Conservation (phyloP, 2,797 vertebrate genomes). For the Betta splendens region DNA sequence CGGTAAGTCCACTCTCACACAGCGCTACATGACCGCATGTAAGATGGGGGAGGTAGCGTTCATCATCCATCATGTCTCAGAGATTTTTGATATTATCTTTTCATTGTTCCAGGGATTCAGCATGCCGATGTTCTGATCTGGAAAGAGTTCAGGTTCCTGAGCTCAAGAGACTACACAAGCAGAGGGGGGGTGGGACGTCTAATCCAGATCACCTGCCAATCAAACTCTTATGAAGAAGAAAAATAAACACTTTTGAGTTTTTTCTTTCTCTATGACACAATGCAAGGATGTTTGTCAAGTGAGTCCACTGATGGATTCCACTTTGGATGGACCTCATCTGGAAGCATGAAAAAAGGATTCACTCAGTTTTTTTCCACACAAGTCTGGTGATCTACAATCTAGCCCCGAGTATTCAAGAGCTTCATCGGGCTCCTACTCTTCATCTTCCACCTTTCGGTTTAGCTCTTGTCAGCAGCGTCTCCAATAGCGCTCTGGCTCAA, state of each 20-base stretch:
- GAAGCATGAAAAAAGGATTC: constrained; percentile 17
- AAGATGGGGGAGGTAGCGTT: not conserved
- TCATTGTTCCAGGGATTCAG: constrained; percentile 88
- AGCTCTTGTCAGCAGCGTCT: constrained; percentile 53
- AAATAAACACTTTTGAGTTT: constrained; percentile 75
- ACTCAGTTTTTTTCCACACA: constrained; percentile 37
- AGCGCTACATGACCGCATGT: not conserved
- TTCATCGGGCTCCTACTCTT: constrained; percentile 40
- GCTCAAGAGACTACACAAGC: constrained; percentile 43
- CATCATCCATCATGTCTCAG: too few species aligned
- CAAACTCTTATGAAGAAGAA: constrained; percentile 65
- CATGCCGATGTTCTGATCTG: constrained; percentile 99
- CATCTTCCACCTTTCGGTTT: constrained; percentile 47
- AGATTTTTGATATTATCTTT: constrained; percentile 5
- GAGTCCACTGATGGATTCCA: constrained; percentile 30
- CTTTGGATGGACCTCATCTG: constrained; percentile 38
- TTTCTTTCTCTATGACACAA: constrained; percentile 62
- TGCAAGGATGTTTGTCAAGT: constrained; percentile 50
- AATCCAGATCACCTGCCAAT: constrained; percentile 65
- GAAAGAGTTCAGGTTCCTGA: constrained; percentile 6
- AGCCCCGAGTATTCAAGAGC: constrained; percentile 48
- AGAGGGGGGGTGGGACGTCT: constrained; percentile 32
- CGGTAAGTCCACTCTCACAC: constrained; percentile 81
- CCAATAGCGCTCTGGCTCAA: constrained; percentile 37
- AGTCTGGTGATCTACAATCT: constrained; percentile 37